phyloP scores from a whole-genome alignment of 1,140 invertebrate genomes.

The Drosophila ironensis region DNA sequence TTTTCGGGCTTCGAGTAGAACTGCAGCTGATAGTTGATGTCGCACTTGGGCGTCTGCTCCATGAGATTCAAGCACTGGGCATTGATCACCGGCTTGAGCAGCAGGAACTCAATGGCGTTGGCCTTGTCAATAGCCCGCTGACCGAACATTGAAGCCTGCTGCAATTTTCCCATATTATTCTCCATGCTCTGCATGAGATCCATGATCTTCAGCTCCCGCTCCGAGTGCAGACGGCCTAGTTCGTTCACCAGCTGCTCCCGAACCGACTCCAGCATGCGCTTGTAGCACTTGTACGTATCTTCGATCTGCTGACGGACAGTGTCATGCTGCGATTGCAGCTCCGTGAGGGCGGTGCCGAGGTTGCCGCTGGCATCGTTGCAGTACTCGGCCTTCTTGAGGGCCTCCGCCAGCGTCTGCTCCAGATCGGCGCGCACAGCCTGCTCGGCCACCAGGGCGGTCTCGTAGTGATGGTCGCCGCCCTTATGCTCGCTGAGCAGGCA shows the following conservation, averaged over 20 bases:
- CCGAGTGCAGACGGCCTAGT: constrained; percentile 90
- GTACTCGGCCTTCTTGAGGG: constrained; percentile 86
- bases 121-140: constrained; percentile 90
- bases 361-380: constrained; percentile 89
- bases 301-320: constrained; percentile 92
- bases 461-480: constrained; percentile 89
- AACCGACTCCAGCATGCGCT: constrained; percentile 90
- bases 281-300: constrained; percentile 92
- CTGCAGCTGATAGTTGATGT: constrained; percentile 89
- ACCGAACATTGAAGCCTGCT: constrained; percentile 92
- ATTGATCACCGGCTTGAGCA: constrained; percentile 89
- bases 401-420: constrained; percentile 87
- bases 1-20: constrained; percentile 91
- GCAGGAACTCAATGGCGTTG: constrained; percentile 91
- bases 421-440: constrained; percentile 89
- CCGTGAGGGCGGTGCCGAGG: constrained; percentile 90
- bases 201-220: constrained; percentile 93
- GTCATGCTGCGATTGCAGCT: constrained; percentile 92
- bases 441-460: constrained; percentile 89
- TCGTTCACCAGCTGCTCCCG: constrained; percentile 89
- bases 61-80: constrained; percentile 90
- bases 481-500: constrained; percentile 91
- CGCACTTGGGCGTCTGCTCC: constrained; percentile 90
- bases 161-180: constrained; percentile 90
- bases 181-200: constrained; percentile 91